phyloP scores from a whole-genome alignment of 2,888 invertebrate species.

The Acanthosoma haemorrhoidale region DNA sequence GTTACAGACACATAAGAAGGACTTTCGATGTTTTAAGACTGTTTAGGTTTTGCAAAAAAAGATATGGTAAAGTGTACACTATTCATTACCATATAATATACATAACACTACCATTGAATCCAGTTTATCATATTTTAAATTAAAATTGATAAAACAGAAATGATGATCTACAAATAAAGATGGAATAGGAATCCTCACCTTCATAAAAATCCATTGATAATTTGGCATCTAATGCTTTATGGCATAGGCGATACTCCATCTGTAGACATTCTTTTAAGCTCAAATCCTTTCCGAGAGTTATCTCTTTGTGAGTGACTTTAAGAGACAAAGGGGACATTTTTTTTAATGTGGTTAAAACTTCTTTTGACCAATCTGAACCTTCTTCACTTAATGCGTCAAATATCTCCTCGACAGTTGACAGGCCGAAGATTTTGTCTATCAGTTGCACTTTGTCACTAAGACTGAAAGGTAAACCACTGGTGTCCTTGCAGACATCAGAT shows the following conservation, averaged over 20 bases:
- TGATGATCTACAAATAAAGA: background rate
- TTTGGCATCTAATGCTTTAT: constrained; percentile 57
- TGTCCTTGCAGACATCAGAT: constrained; percentile 52
- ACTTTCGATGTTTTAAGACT: no score
- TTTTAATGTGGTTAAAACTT: constrained; percentile 61
- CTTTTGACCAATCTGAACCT: constrained; percentile 75
- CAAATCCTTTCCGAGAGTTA: constrained; percentile 69
- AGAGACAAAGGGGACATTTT: constrained; percentile 90
- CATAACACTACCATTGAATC: no score
- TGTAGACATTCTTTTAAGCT: constrained; percentile 75
- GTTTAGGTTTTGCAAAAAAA: no score
- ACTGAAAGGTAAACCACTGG: constrained; percentile 51
- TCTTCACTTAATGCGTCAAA: constrained; percentile 66
- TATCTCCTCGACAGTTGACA: constrained; percentile 72
- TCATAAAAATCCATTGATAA: constrained; percentile 66
- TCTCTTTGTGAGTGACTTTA: constrained; percentile 74
- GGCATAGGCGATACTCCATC: constrained; percentile 82
- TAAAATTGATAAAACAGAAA: background rate
- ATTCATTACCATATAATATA: no score
- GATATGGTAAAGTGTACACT: no score
- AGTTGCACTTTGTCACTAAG: constrained; percentile 61
- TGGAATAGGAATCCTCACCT: constrained; percentile 50
- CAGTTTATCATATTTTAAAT: background rate
- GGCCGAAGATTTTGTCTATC: constrained; percentile 75
- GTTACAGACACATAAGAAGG: no score